Percentiles rank a stretch among this genome's conserved stretches.
These are phyloP conservation scores for Trigoniulus corallinus DNA, from an alignment of 1,140 invertebrate genomes.

Conservation along the genomic window DNA sequence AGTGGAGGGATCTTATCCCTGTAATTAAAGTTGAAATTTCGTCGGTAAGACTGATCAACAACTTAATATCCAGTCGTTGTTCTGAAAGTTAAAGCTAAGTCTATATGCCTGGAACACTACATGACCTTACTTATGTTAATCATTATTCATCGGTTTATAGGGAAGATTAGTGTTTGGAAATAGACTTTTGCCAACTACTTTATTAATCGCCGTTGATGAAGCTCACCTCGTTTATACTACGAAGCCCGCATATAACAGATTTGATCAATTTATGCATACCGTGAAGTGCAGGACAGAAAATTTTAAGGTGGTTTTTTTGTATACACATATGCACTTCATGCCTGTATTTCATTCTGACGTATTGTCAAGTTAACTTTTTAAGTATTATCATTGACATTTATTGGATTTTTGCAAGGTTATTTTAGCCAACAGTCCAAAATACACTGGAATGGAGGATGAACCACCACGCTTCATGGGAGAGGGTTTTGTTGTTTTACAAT, in stretches of 20 bases:
- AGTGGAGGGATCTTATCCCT: constrained; percentile 88
- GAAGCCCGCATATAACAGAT: constrained; percentile 74
- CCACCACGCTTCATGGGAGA: constrained; percentile 95
- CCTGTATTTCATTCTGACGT: too few relatives aligned
- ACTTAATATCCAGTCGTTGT: too few relatives aligned
- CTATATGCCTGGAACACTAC: constrained; percentile 9
- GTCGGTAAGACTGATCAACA: too few relatives aligned
- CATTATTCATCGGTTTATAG: constrained; percentile 27
- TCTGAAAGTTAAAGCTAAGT: too few relatives aligned
- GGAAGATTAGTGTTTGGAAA: constrained; percentile 94
- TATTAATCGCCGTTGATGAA: constrained; percentile 85
- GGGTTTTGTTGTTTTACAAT: constrained; percentile 91
- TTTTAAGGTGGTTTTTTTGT: constrained; percentile 57
- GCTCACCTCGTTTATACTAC: constrained; percentile 89
- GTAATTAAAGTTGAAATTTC: constrained; percentile 90
- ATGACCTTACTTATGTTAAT: background rate
- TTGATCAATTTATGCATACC: constrained; percentile 94
- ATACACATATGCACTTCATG: too few relatives aligned
- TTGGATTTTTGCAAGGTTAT: constrained; percentile 40
- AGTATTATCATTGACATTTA: background rate
- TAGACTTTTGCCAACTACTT: constrained; percentile 75
- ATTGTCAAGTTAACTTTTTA: background rate
- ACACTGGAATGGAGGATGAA: constrained; percentile 81
- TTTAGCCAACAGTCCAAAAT: constrained; percentile 81
- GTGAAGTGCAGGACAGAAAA: constrained; percentile 89